These are phyloP conservation scores for Vandiemenella viatica DNA, from an alignment of 2,888 invertebrate species.

Conservation along the genomic window DNA sequence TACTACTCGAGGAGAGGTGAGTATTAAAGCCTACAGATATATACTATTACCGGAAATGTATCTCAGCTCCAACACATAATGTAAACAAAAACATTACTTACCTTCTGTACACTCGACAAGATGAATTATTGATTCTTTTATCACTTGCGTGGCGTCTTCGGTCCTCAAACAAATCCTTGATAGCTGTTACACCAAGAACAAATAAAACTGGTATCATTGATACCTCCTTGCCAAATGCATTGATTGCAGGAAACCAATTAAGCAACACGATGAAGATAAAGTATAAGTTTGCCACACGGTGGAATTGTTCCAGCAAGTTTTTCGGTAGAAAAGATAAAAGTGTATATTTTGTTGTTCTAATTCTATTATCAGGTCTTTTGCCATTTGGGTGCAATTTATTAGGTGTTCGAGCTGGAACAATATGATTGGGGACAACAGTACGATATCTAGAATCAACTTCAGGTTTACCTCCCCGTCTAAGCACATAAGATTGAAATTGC, in stretches of 20 bases:
- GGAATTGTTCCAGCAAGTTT: slow-evolving; percentile 93
- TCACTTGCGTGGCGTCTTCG: slow-evolving; percentile 78
- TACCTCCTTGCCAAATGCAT: slow-evolving; percentile 90
- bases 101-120: slow-evolving; percentile 84
- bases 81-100: slow-evolving; percentile 32
- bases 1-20: too few species aligned
- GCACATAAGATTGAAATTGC: slow-evolving; percentile 43
- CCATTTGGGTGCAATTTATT: slow-evolving; percentile 71
- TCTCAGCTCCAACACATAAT: too few species aligned
- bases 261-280: slow-evolving; percentile 91
- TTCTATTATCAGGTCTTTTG: slow-evolving; percentile 63
- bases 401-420: slow-evolving; percentile 66
- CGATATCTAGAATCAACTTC: slow-evolving; percentile 51
- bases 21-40: too few species aligned
- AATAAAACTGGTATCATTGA: slow-evolving; percentile 90
- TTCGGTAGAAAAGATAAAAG: slow-evolving; percentile 85
- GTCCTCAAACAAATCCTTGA: slow-evolving; percentile 92
- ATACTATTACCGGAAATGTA: too few species aligned
- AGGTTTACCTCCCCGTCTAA: slow-evolving; percentile 37
- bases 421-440: slow-evolving; percentile 69
- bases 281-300: slow-evolving; percentile 92
- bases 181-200: slow-evolving; percentile 84
- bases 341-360: slow-evolving; percentile 91
- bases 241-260: slow-evolving; percentile 89
- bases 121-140: slow-evolving; percentile 83